Conservation (phyloP, 2,113 vertebrate species). For the Madoqua kirkii region DNA sequence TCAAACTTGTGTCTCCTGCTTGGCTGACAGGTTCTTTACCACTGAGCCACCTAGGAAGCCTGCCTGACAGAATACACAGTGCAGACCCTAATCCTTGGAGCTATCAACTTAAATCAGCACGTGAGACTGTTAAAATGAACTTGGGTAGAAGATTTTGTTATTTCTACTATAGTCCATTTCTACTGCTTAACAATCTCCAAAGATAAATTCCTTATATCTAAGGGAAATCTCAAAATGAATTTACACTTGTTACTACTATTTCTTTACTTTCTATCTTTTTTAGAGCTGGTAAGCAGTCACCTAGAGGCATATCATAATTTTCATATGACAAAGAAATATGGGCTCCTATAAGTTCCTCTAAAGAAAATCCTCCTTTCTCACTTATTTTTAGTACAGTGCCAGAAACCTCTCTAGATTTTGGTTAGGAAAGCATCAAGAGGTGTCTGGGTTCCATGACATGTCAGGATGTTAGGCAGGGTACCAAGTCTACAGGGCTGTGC, state of each 20-base stretch:
- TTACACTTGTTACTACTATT: neutral
- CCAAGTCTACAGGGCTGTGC: neutral
- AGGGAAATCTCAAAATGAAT: conserved; percentile 2
- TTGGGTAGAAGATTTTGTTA: neutral
- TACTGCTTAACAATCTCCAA: neutral
- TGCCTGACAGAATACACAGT: neutral
- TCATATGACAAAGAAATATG: neutral
- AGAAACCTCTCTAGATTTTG: conserved; percentile 1
- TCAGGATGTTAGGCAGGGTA: neutral
- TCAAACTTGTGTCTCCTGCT: neutral
- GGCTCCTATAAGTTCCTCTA: neutral
- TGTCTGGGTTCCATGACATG: neutral
- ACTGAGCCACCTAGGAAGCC: neutral
- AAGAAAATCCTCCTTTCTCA: neutral
- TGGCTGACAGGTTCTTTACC: neutral
- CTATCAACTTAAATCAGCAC: neutral
- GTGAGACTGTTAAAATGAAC: neutral
- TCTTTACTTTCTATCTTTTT: neutral
- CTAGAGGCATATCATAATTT: neutral
- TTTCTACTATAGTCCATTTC: conserved; percentile 8
- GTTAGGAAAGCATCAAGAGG: neutral
- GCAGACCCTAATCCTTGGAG: neutral
- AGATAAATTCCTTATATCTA: neutral
- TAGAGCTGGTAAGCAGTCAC: neutral
- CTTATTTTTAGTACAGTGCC: neutral